Evolutionary conservation across 2,888 invertebrate species (phyloP).

Genomic region (Alentia gelatinosa): DNA sequence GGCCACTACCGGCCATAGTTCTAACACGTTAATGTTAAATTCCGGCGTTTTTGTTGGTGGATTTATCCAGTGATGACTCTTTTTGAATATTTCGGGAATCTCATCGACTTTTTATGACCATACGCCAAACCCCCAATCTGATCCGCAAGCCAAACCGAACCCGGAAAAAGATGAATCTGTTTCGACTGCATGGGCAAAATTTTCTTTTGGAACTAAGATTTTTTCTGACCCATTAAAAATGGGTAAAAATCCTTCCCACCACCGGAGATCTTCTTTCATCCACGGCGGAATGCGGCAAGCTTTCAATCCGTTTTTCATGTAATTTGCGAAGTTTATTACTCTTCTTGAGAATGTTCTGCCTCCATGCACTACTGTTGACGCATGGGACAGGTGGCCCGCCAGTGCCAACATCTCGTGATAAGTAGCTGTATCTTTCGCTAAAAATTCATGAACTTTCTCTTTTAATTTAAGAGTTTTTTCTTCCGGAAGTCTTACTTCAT

Average conservation of each 20-base stretch:
- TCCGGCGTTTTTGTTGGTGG: background rate
- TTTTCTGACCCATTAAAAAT: background rate
- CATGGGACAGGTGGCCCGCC: background rate
- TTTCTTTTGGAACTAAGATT: background rate
- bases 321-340: background rate
- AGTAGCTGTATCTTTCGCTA: background rate
- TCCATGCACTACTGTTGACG: background rate
- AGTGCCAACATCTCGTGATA: background rate
- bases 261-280: background rate
- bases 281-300: too few relatives aligned
- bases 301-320: too few relatives aligned
- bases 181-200: background rate
- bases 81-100: background rate
- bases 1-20: background rate
- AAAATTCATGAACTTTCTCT: background rate
- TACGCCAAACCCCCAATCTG: background rate
- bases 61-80: background rate
- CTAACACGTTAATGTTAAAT: background rate
- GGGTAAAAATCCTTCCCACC: background rate
- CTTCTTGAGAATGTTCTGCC: background rate
- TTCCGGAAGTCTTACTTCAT: background rate
- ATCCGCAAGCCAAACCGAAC: background rate
- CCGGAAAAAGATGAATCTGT: background rate
- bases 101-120: background rate
- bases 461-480: background rate